phyloP scores from a whole-genome alignment of 2,797 vertebrate genomes.

The Xyrichtys novacula region DNA sequence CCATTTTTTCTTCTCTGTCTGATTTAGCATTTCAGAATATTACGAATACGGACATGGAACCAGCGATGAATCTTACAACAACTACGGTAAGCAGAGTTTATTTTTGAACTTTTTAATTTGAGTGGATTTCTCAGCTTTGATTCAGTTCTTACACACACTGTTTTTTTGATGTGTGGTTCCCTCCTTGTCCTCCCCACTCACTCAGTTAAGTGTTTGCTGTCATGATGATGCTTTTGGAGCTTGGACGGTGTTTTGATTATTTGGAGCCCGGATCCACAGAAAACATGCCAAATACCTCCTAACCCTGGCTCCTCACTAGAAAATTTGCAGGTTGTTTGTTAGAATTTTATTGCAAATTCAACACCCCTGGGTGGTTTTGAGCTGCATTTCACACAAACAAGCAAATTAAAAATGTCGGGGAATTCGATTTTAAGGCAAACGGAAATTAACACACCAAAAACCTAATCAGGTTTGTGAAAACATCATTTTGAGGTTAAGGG shows the following conservation, averaged over 20 bases:
- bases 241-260: conserved; percentile 7
- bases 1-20: conserved; percentile 29
- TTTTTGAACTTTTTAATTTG: conserved; percentile 8
- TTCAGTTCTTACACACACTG: conserved; percentile 11
- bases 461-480: background rate
- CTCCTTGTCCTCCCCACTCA: background rate
- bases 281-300: background rate
- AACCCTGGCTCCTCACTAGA: background rate
- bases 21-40: conserved; percentile 94
- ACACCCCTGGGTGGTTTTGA: background rate
- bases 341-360: background rate
- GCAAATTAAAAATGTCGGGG: background rate
- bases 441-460: background rate
- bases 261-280: conserved; percentile 13
- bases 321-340: background rate
- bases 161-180: background rate
- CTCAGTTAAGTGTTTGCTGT: conserved; percentile 11
- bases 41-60: conserved; percentile 94
- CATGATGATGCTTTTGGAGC: conserved; percentile 3
- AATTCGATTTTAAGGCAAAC: background rate
- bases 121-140: conserved; percentile 1
- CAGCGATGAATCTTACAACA: conserved; percentile 94
- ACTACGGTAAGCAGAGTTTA: conserved; percentile 90
- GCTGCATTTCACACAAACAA: background rate
- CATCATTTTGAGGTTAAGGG: background rate